These are phyloP conservation scores for Procambarus virginalis DNA, from an alignment of 1,140 invertebrate genomes.

Conservation along the genomic window DNA sequence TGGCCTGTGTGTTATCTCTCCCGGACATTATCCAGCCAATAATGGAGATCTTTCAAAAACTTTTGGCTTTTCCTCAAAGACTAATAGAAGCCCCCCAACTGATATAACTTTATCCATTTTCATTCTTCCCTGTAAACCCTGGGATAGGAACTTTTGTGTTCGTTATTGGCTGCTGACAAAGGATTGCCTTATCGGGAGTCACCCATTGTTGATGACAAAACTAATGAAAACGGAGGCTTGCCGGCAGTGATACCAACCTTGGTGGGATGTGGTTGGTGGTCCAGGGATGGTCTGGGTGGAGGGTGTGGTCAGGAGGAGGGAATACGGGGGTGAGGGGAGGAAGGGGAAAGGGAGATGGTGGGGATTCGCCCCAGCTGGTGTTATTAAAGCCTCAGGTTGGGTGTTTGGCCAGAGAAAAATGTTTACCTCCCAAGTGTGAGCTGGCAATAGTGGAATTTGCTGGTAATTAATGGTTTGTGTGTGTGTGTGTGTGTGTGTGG, in stretches of 20 bases:
- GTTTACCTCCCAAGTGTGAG: not conserved
- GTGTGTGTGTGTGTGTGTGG: not conserved
- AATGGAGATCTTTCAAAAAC: slow-evolving; percentile 65
- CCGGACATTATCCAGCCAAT: slow-evolving; percentile 61
- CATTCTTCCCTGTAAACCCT: slow-evolving; percentile 64
- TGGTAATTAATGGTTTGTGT: too few species aligned
- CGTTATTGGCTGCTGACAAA: slow-evolving; percentile 66
- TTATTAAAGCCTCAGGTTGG: slow-evolving; percentile 5
- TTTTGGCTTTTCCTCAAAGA: slow-evolving; percentile 66
- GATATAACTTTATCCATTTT: slow-evolving; percentile 70
- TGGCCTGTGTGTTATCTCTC: slow-evolving; percentile 46
- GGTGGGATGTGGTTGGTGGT: not conserved
- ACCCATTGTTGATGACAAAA: slow-evolving; percentile 66
- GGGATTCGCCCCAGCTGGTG: not conserved
- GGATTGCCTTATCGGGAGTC: slow-evolving; percentile 63
- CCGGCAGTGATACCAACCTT: slow-evolving; percentile 62
- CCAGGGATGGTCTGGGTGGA: not conserved
- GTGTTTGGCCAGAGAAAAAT: not conserved
- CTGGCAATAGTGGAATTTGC: not conserved
- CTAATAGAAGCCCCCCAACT: slow-evolving; percentile 66
- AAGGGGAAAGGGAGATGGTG: too few species aligned
- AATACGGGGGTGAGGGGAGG: not conserved
- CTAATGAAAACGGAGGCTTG: slow-evolving; percentile 68
- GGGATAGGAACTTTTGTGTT: slow-evolving; percentile 68
- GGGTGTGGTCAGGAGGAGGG: not conserved